Percentiles rank a stretch among this genome's conserved stretches.
Conservation (phyloP, 2,113 vertebrate genomes). For the Sclerurus mexicanus region DNA sequence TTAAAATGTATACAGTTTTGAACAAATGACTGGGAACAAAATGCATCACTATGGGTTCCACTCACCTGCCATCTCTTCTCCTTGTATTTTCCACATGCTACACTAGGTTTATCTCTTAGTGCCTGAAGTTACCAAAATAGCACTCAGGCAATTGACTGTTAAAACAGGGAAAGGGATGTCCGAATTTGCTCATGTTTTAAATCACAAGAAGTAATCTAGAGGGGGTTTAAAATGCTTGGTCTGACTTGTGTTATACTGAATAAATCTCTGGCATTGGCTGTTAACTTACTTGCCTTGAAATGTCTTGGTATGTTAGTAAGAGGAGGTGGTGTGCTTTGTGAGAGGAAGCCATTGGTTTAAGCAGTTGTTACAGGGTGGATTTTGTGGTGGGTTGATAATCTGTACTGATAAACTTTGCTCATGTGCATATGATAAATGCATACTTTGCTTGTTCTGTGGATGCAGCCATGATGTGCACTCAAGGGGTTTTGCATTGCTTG, state of each 20-base stretch:
- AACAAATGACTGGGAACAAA: background rate
- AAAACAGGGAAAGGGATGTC: background rate
- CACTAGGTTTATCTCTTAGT: background rate
- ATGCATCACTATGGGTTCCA: background rate
- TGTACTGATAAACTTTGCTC: background rate
- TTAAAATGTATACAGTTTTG: background rate
- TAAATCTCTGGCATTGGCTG: background rate
- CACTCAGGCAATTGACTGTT: background rate
- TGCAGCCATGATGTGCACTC: background rate
- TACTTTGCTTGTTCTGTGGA: background rate
- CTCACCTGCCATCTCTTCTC: background rate
- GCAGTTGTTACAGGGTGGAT: background rate
- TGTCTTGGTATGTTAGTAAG: rapidly evolving
- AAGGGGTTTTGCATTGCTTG: background rate
- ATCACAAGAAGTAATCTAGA: background rate
- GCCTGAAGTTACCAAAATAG: background rate
- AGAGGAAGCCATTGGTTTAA: background rate
- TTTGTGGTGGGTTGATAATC: background rate
- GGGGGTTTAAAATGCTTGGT: background rate
- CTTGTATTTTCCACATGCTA: background rate
- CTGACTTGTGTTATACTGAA: background rate
- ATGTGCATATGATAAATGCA: background rate
- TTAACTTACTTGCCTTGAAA: background rate
- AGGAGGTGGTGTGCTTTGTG: background rate
- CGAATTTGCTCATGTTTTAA: background rate